Evolutionary conservation across 2,113 vertebrate genomes (phyloP).

Genomic region (Plotosus lineatus): DNA sequence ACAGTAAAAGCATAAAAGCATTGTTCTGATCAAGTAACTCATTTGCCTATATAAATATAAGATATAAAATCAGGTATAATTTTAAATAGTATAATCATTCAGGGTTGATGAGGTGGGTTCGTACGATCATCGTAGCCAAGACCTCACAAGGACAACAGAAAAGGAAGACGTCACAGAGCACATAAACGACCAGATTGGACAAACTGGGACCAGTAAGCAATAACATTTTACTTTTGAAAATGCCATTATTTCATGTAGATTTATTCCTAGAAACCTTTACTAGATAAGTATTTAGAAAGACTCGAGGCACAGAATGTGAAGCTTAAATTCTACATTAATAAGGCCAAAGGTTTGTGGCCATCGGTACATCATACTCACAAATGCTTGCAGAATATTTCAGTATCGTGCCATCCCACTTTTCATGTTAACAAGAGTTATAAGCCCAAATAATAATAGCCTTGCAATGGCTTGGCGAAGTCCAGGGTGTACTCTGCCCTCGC

Average conservation of each 20-base stretch:
- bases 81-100: not conserved
- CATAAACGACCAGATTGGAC: too few relatives aligned
- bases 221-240: not conserved
- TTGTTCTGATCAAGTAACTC: not conserved
- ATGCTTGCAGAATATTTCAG: not conserved
- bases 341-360: conserved; percentile 7
- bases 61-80: too few relatives aligned
- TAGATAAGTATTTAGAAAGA: too few relatives aligned
- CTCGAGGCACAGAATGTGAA: not conserved
- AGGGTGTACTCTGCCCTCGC: too few relatives aligned
- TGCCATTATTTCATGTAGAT: not conserved
- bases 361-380: not conserved
- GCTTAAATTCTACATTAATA: not conserved
- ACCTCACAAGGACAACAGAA: too few relatives aligned
- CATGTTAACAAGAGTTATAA: too few relatives aligned
- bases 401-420: not conserved
- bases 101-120: not conserved
- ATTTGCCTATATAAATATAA: not conserved
- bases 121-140: not conserved
- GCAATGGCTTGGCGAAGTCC: too few relatives aligned
- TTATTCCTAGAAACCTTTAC: not conserved
- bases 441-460: too few relatives aligned
- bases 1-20: too few relatives aligned
- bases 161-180: not conserved
- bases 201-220: not conserved